phyloP scores from a whole-genome alignment of 2,113 vertebrate genomes.

The Manacus vitellinus region DNA sequence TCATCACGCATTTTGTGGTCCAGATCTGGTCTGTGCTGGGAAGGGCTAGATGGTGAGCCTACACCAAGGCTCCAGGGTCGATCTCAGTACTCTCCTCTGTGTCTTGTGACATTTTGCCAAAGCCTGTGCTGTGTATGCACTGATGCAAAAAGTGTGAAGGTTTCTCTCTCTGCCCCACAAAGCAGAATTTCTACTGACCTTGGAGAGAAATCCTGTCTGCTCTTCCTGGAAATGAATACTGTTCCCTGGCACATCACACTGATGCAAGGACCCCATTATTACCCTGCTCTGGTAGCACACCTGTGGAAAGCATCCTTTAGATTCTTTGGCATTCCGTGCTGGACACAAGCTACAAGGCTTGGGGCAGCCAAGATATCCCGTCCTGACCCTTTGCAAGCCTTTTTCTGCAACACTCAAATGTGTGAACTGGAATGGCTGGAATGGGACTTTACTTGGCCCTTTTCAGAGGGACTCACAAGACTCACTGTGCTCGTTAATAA shows the following conservation, averaged over 20 bases:
- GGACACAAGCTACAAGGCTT: neutral
- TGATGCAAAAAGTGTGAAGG: neutral
- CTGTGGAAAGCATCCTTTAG: neutral
- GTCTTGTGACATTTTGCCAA: neutral
- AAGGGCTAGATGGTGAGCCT: neutral
- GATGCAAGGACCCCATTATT: fast-evolving
- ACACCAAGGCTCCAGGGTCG: neutral
- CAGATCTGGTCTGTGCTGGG: neutral
- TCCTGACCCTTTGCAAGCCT: neutral
- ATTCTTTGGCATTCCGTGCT: neutral
- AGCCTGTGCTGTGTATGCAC: neutral
- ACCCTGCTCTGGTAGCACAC: neutral
- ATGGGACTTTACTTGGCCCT: neutral
- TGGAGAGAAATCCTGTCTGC: neutral
- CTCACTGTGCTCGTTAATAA: neutral
- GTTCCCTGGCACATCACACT: neutral
- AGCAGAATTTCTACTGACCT: neutral
- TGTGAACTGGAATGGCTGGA: neutral
- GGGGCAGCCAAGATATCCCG: neutral
- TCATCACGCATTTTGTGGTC: fast-evolving
- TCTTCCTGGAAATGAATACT: neutral
- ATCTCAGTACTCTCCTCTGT: neutral
- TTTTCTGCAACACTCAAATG: neutral
- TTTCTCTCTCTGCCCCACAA: neutral
- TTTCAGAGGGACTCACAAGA: neutral